Base-by-base conservation (phyloP, 1,140 invertebrate genomes). In the Magallana gigas region DNA sequence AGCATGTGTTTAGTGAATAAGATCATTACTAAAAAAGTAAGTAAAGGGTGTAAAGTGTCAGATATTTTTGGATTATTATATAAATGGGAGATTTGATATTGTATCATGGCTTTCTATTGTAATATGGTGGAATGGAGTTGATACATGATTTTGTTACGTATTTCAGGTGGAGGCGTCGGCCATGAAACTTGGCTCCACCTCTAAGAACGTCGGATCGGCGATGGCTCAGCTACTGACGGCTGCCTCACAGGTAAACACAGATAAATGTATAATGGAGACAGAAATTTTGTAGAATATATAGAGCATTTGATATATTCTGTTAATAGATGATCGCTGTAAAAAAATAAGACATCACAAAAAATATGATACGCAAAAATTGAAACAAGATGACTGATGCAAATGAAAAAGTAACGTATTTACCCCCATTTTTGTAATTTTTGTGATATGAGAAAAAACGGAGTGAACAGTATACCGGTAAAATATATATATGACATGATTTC, bases 201-300 rank as follows among this genome's bases (percentile, higher is more conserved):
- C 96, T 94, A 97, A 96, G 93, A 95, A 96, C 8, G 96, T 97
- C 7, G 96, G 96, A 16, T 96, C 96, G 8, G 95, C 95, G 11
- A 96, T 98, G 92, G 97, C 98, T 12, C 97, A 98, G 91, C 93
- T 99, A 56, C 94, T 98, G 14, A 98, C 97, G 18, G 98, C 97
- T 14, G 97, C 97, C 12, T 96, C 96, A 84, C 97, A 98, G 94
- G 95, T 95, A 89, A 87, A 29, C 16, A 36, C 11, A 76, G 23
- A 36, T 48, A 48, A 48, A 5, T 48, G 5, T 48, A 48, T 48
- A 48, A 48, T 48, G 36, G 36, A 48, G 36, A 48, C 36, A 23
- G 23, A 23, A 23, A 23, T 23, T 23, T 23, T 23, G 23, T 23
- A 23, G 0, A 23, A 23, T 23, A 23, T 23, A 23, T 23, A 0